Conservation (phyloP, 1,140 invertebrate genomes). For the Eupristina koningsbergeri region DNA sequence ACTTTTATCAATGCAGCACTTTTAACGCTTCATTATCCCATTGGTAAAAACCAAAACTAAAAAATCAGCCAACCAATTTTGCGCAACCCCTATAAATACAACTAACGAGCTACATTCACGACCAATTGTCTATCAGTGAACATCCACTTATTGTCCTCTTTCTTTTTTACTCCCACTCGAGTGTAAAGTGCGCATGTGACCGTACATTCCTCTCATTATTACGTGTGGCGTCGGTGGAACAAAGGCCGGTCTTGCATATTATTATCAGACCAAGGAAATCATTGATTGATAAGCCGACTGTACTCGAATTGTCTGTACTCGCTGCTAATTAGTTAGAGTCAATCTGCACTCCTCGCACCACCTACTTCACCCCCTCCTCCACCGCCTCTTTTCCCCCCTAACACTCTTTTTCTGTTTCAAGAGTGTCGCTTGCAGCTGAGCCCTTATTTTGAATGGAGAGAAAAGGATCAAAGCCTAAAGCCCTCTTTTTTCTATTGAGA, state of each 20-base stretch:
- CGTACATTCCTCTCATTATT: background rate
- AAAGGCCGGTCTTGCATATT: background rate
- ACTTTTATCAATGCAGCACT: background rate
- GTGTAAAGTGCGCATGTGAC: background rate
- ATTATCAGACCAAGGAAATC: background rate
- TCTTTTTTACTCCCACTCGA: background rate
- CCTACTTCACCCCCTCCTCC: background rate
- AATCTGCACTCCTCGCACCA: background rate
- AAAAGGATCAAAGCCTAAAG: slow-evolving; percentile 5
- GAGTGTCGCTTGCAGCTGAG: background rate
- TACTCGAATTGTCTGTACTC: background rate
- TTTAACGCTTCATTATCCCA: slow-evolving; percentile 30
- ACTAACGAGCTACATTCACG: background rate
- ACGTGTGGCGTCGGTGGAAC: background rate
- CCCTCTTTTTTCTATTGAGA: background rate
- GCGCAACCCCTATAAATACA: background rate
- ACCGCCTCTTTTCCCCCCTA: background rate
- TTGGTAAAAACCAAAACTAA: background rate
- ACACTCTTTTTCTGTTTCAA: background rate
- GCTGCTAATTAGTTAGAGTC: background rate
- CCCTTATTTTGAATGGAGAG: background rate
- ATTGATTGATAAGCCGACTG: background rate
- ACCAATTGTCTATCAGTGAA: background rate
- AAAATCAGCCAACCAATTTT: background rate
- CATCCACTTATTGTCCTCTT: background rate